Conservation (phyloP, 2,113 vertebrate genomes). For the Sinosuthora webbiana region DNA sequence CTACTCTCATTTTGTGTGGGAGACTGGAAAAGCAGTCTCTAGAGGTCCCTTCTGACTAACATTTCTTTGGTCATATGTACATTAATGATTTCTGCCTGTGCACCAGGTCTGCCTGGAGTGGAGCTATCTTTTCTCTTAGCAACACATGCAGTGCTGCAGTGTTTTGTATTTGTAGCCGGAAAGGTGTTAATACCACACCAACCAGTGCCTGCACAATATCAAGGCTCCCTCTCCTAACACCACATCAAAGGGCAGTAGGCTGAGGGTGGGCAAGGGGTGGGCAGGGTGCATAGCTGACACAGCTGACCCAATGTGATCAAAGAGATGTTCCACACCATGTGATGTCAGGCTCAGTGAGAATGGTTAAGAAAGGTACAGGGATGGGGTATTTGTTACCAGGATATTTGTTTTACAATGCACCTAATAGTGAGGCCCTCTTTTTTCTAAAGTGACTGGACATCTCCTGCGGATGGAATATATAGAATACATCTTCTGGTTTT, state of each 20-base stretch:
- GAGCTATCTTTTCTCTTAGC: background rate
- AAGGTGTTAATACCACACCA: background rate
- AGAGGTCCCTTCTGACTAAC: background rate
- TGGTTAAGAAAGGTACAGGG: background rate
- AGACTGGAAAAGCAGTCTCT: background rate
- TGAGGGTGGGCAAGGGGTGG: background rate
- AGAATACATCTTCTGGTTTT: background rate
- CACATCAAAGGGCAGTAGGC: background rate
- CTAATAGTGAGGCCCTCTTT: accelerated
- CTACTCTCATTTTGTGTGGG: background rate
- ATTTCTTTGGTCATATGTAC: background rate
- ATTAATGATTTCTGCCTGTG: background rate
- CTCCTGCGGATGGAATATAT: background rate
- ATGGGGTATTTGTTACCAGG: background rate
- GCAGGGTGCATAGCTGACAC: background rate
- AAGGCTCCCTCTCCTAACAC: background rate
- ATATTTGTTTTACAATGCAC: background rate
- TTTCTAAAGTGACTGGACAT: background rate
- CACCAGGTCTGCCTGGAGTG: background rate
- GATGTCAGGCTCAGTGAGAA: background rate
- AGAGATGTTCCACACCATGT: background rate
- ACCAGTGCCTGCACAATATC: too few relatives aligned
- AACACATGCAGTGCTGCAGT: accelerated
- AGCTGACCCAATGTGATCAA: background rate
- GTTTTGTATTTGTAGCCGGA: background rate